Percentiles rank a stretch among this genome's conserved stretches.
Evolutionary conservation across 2,888 invertebrate species (phyloP).

Genomic region (Monochamus alternatus): DNA sequence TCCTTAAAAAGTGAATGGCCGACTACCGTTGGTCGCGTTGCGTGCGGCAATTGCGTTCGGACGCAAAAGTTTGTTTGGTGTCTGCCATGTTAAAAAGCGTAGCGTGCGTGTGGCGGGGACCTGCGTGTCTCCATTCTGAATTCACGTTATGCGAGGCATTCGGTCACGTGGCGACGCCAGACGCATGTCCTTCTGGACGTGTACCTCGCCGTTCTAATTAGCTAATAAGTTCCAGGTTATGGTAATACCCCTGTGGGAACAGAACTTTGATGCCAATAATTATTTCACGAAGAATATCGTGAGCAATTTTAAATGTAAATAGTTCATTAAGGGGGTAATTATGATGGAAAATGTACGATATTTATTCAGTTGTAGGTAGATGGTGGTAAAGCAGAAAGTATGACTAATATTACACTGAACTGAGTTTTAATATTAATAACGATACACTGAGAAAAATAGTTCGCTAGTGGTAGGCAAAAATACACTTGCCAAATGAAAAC

Average conservation of each 20-base stretch:
- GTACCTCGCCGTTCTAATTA: slow-evolving; percentile 30
- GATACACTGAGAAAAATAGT: too few relatives aligned
- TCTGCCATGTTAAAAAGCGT: slow-evolving; percentile 34
- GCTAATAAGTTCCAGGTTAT: slow-evolving; percentile 25
- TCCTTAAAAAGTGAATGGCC: slow-evolving; percentile 47
- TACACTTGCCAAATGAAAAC: too few relatives aligned
- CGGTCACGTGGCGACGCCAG: slow-evolving; percentile 36
- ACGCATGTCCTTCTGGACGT: slow-evolving; percentile 34
- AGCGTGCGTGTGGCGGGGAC: slow-evolving; percentile 26
- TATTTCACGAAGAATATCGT: too few relatives aligned
- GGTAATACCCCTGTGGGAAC: slow-evolving; percentile 6
- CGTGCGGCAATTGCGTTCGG: slow-evolving; percentile 50
- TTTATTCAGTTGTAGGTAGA: too few relatives aligned
- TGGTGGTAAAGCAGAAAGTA: too few relatives aligned
- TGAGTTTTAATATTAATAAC: too few relatives aligned
- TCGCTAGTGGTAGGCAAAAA: too few relatives aligned
- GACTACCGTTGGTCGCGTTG: slow-evolving; percentile 42
- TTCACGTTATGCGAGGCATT: slow-evolving; percentile 35
- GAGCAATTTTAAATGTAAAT: too few relatives aligned
- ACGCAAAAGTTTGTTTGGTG: slow-evolving; percentile 34
- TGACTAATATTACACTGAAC: too few relatives aligned
- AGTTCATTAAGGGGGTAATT: too few relatives aligned
- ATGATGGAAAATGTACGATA: too few relatives aligned
- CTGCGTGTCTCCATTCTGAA: slow-evolving; percentile 32
- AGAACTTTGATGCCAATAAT: too few relatives aligned